Conservation (phyloP, 2,113 vertebrate species). For the Motacilla alba region DNA sequence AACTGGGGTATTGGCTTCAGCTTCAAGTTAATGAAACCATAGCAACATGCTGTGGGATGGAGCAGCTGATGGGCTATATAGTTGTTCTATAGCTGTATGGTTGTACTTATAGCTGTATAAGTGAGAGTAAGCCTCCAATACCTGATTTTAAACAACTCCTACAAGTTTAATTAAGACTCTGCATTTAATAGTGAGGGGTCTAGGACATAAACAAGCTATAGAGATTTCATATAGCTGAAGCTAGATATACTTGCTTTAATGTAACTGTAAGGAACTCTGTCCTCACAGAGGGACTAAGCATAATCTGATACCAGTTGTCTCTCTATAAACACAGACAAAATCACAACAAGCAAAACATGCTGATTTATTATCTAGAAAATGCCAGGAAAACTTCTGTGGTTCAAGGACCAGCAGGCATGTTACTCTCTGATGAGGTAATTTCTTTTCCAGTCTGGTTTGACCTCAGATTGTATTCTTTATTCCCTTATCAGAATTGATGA, state of each 20-base stretch:
- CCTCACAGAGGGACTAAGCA: not conserved
- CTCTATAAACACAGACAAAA: not conserved
- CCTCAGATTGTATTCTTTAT: not conserved
- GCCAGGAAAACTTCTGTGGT: not conserved
- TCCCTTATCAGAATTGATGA: not conserved
- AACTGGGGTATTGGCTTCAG: not conserved
- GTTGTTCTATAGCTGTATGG: not conserved
- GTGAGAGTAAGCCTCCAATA: not conserved
- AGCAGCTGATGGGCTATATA: not conserved
- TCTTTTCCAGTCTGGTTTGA: not conserved
- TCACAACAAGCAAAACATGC: not conserved
- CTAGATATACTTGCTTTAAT: not conserved
- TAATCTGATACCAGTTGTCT: not conserved
- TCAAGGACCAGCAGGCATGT: not conserved
- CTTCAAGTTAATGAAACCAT: not conserved
- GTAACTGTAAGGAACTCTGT: not conserved
- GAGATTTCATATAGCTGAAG: not conserved
- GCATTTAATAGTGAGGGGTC: not conserved
- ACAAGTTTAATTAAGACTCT: not conserved
- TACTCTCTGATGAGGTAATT: not conserved
- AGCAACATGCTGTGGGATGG: not conserved
- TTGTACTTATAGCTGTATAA: not conserved
- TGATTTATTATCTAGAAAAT: not conserved
- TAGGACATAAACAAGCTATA: not conserved
- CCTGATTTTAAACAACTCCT: not conserved